Evolutionary conservation across 2,888 invertebrate genomes (phyloP), one percentile per base, ranked within the genome.

Genomic region (Trachelus troglodyta): DNA sequence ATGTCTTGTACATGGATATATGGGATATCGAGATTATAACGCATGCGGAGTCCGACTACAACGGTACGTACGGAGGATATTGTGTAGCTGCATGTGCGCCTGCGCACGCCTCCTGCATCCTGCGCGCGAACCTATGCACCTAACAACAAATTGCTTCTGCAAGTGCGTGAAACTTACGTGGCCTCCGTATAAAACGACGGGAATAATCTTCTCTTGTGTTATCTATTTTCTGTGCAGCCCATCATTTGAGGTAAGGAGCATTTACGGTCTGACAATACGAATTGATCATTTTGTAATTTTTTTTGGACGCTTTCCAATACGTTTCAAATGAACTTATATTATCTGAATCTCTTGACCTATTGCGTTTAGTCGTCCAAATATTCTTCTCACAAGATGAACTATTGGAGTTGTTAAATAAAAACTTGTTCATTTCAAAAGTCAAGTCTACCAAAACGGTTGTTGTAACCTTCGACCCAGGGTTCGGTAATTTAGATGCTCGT

Each of bases 11-110:
- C 89, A 80, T 89, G 89, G 87, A 91, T 91, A 91, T 91, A 91
- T 91, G 90, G 90, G 89, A 91, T 91, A 91, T 90, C 90, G 88
- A 90, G 91, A 91, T 91, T 91, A 91, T 91, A 90, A 90, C 88
- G 90, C 90, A 90, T 87, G 87, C 86, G 86, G 82, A 81, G 78
- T 78, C 76, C 79, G 79, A 85, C 84, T 85, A 87, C 87, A 87
- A 87, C 86, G 78, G 83, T 71, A 71, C 71, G 69, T 68, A 78
- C 79, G 81, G 79, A 79, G 77, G 85, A 77, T 82, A 82, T 77
- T 81, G 83, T 83, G 81, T 84, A 84, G 83, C 81, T 69, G 78
- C 73, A 75, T 68, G 56, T 74, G 75, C 37, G 40, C 75, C 30
- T 40, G 35, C 56, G 56, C 77, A 71, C 77, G 40, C 40, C 56